phyloP scores from a whole-genome alignment of 2,888 invertebrate genomes.

The Drosophila affinis region DNA sequence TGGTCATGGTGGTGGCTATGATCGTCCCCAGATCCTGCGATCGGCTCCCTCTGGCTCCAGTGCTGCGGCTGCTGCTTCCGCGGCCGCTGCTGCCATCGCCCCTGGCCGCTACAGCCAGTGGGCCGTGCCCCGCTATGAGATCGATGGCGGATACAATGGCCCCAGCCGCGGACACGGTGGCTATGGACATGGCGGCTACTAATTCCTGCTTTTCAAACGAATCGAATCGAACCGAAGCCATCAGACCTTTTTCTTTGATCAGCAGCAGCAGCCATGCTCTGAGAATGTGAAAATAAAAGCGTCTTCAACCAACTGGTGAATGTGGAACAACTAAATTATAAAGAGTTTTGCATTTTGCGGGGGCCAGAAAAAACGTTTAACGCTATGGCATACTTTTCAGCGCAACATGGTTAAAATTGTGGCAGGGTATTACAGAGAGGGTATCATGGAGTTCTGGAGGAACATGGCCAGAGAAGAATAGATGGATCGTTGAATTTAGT shows the following conservation, averaged over 20 bases:
- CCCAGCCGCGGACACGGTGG: conserved; percentile 22
- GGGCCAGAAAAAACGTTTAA: not conserved
- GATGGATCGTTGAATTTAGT: too few relatives aligned
- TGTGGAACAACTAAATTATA: conserved; percentile 63
- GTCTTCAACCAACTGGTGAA: conserved; percentile 45
- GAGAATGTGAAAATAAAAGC: conserved; percentile 46
- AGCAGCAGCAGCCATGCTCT: conserved; percentile 42
- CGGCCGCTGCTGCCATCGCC: conserved; percentile 45
- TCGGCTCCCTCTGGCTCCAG: conserved; percentile 46
- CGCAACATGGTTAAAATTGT: conserved; percentile 8
- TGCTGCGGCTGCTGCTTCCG: conserved; percentile 66
- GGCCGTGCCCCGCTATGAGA: conserved; percentile 47
- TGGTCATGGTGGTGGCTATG: conserved; percentile 10
- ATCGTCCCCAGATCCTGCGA: conserved; percentile 27
- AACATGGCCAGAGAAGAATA: too few relatives aligned
- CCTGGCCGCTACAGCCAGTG: conserved; percentile 49
- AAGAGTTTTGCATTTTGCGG: conserved; percentile 13
- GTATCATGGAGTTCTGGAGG: not conserved
- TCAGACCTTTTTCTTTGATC: conserved; percentile 28
- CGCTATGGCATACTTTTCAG: conserved; percentile 61
- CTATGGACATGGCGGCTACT: conserved; percentile 48
- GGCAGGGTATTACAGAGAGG: not conserved
- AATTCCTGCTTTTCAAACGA: conserved; percentile 22
- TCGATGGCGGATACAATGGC: conserved; percentile 46
- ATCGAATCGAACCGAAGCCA: conserved; percentile 7